Evolutionary conservation across 2,797 vertebrate species (phyloP).

Genomic region (Muraenolepis orangiensis): DNA sequence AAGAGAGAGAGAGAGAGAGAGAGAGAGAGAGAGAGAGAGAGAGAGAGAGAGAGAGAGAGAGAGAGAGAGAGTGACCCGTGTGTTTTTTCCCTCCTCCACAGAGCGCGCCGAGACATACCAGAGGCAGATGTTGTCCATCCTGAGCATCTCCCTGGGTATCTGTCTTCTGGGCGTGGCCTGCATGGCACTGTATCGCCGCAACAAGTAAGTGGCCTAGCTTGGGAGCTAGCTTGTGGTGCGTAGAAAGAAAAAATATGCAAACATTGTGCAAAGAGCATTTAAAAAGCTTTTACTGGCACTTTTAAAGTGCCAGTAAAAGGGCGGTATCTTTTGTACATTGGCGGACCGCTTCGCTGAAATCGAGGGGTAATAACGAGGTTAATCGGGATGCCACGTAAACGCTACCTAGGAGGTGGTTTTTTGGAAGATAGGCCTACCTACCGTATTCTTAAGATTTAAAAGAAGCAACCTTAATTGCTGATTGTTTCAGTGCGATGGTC

Average conservation of each 20-base stretch:
- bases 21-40: too few relatives aligned
- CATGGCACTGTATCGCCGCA: constrained; percentile 95
- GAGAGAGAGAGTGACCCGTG: not conserved
- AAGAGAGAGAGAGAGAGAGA: too few relatives aligned
- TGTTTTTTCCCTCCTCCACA: constrained; percentile 10
- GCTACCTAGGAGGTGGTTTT: not conserved
- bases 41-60: too few relatives aligned
- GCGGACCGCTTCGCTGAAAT: not conserved
- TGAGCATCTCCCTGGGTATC: constrained; percentile 95
- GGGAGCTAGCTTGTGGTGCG: not conserved
- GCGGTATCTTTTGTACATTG: not conserved
- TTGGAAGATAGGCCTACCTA: not conserved
- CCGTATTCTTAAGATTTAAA: not conserved
- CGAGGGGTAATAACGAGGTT: not conserved
- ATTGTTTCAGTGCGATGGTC: not conserved
- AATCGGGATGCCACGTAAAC: not conserved
- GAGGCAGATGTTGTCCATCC: constrained; percentile 96
- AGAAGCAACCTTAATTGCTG: not conserved
- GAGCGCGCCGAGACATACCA: constrained; percentile 89
- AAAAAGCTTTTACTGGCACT: too few relatives aligned
- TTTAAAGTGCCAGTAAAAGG: too few relatives aligned
- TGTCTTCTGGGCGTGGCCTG: constrained; percentile 92
- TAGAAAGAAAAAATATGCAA: not conserved
- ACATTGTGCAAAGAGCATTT: too few relatives aligned
- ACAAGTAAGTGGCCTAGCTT: constrained; percentile 89